These are phyloP conservation scores for Ceyx margarethae DNA, from an alignment of 2,113 vertebrate genomes.

Conservation along the genomic window DNA sequence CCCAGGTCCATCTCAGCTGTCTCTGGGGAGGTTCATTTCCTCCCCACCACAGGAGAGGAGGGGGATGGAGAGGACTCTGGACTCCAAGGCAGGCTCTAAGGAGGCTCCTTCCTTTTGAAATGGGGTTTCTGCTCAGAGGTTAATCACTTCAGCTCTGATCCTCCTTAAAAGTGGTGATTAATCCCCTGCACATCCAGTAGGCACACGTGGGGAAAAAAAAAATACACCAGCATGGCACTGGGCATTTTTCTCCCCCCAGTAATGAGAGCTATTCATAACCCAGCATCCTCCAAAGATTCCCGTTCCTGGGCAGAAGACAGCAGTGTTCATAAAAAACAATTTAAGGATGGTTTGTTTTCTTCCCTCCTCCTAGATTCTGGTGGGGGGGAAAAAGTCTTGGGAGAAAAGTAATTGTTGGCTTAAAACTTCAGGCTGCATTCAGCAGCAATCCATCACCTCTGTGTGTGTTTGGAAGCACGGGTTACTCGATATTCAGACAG, in stretches of 20 bases:
- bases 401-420: constrained; percentile 45
- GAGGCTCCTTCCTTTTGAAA: background rate
- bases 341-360: background rate
- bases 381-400: constrained; percentile 6
- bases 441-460: constrained; percentile 24
- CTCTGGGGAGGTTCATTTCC: background rate
- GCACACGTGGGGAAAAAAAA: background rate
- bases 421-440: constrained; percentile 40
- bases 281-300: background rate
- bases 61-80: background rate
- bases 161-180: constrained; percentile 1
- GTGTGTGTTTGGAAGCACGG: background rate
- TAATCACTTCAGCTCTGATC: background rate
- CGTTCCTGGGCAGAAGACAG: background rate
- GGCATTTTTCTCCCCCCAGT: background rate
- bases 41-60: background rate
- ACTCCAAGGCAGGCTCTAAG: background rate
- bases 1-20: background rate
- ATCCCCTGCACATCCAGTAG: background rate
- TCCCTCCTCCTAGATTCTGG: constrained; percentile 8
- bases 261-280: constrained; percentile 44
- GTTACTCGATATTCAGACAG: constrained; percentile 33
- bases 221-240: background rate
- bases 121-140: background rate
- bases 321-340: background rate